These are phyloP conservation scores for Struthio camelus DNA, from an alignment of 2,113 vertebrate species.

Conservation along the genomic window DNA sequence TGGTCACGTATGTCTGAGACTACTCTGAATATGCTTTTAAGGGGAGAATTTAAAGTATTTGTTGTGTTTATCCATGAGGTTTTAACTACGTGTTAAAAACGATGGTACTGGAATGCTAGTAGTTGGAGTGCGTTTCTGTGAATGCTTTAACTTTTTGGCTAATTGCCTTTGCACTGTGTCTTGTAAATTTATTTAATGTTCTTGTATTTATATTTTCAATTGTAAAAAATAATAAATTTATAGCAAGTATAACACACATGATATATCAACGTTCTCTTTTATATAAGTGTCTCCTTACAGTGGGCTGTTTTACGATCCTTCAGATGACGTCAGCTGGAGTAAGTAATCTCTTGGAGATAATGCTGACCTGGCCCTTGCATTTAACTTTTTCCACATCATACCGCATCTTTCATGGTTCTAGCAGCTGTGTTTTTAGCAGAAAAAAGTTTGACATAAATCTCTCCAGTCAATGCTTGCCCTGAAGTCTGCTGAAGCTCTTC, in stretches of 20 bases:
- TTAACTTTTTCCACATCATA: background rate
- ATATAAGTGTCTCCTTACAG: background rate
- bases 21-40: background rate
- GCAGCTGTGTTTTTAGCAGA: background rate
- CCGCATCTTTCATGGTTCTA: background rate
- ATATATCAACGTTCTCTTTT: background rate
- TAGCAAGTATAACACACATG: background rate
- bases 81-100: constrained; percentile 52
- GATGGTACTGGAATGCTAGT: constrained; percentile 28
- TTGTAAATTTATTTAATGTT: constrained; percentile 76
- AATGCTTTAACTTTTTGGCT: constrained; percentile 45
- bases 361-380: background rate
- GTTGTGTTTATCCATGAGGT: constrained; percentile 33
- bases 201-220: constrained; percentile 76
- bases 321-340: background rate
- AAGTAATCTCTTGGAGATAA: accelerated
- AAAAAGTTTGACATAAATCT: background rate
- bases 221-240: constrained; percentile 71
- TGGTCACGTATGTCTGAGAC: background rate
- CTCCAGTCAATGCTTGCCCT: background rate
- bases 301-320: background rate
- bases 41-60: constrained; percentile 27
- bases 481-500: background rate
- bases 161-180: constrained; percentile 65
- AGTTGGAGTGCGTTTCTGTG: constrained; percentile 59